These are phyloP conservation scores for Ceuthmochares aereus DNA, from an alignment of 2,113 vertebrate genomes.

Conservation along the genomic window DNA sequence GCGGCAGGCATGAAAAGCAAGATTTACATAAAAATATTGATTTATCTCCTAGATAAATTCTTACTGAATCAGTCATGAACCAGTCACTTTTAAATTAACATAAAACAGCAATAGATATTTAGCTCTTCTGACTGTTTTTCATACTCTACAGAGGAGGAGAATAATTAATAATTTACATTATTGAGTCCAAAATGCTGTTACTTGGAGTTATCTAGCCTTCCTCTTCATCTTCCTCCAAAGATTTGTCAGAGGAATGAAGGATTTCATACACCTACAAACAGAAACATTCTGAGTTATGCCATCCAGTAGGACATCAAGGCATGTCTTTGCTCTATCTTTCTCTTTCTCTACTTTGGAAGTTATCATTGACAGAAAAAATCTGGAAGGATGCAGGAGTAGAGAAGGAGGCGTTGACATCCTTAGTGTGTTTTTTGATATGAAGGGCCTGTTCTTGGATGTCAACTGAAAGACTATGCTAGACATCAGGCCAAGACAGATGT, in stretches of 20 bases:
- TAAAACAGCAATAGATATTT: not conserved
- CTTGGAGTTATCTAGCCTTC: not conserved
- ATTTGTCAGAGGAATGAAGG: not conserved
- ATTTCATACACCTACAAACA: constrained; percentile 56
- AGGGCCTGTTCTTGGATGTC: constrained; percentile 78
- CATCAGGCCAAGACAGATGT: constrained; percentile 72
- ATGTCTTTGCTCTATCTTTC: constrained; percentile 72
- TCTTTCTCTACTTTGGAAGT: constrained; percentile 76
- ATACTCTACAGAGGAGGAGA: not conserved
- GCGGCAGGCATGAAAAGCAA: not conserved
- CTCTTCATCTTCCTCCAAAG: not conserved
- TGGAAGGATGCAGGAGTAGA: constrained; percentile 54
- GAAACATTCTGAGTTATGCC: constrained; percentile 73
- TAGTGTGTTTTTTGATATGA: constrained; percentile 66
- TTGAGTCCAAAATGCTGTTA: not conserved
- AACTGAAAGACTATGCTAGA: constrained; percentile 79
- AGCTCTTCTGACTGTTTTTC: not conserved
- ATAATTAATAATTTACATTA: not conserved
- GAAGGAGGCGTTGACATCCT: constrained; percentile 79
- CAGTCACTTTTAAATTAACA: not conserved
- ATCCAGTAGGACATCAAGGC: constrained; percentile 78
- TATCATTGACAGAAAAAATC: constrained; percentile 72
- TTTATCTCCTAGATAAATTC: not conserved
- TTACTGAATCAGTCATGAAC: not conserved
- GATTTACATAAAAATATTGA: not conserved